Evolutionary conservation across 2,797 vertebrate species (phyloP), one percentile per base, ranked within the genome.

Genomic region (Enteromius afrohamiltoni): DNA sequence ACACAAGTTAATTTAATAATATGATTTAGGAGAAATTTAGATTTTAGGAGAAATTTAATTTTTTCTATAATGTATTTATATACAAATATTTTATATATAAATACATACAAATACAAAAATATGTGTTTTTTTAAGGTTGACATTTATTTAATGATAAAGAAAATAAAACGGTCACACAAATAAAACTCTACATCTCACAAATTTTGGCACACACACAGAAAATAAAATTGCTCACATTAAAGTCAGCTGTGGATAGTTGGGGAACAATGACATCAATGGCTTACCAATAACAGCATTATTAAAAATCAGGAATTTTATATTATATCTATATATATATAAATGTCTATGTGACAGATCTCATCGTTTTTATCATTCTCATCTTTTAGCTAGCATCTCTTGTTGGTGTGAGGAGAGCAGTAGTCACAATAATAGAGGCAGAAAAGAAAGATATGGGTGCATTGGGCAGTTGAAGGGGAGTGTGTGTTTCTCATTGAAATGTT

Each of bases 401-500:
- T 19, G 13, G 11, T 31, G 58, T 69, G 8, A 76, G 16, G 60
- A 82, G 55, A 65, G 26, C 21, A 40, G 58, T 51, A 23, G 34
- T 26, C 14, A 5, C 14, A 8, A 13, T 80, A 67, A 65, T 31
- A 21, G 6, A 16, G 4, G 19, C 64, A 49, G 58, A 83, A 74
- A 26, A 70, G 65, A 55, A 53, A 83, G 58, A 77, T 70, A 11
- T 69, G 53, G 40, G 51, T 26, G 2, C n/a, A 62, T 21, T 14
- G 31, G 49, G 34, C 37, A 19, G 74, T 11, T 42, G 51, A 73
- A 47, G 10, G 34, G 42, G 34, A 69, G 17, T 23, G 71, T 80
- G 47, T 70, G 58, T 77, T 65, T 77, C 68, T 85, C 29, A 75
- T 75, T 65, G 13, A 55, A 67, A 26, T 42, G 75, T 51, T n/a